Base-by-base conservation (phyloP, 2,888 invertebrate species). In the Apocheima hispidaria region DNA sequence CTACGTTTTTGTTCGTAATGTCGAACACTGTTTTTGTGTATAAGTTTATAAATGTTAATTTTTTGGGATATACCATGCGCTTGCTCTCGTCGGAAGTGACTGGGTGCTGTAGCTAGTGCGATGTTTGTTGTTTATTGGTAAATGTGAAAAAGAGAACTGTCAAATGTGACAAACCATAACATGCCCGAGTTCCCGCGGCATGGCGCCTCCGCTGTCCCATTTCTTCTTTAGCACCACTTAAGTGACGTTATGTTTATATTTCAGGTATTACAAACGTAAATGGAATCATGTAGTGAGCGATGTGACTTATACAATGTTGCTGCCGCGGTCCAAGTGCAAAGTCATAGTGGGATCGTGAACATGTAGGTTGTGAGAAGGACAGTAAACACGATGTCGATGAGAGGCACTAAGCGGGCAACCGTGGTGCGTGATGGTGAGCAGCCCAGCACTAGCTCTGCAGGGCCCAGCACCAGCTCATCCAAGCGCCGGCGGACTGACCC, bases 241-340 rank as follows among this genome's bases (percentile, higher is more conserved):
- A 33, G n/a, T 20, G 1, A 10, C 10, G 43, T 44, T 61, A 65
- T 69, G 26, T 59, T 86, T 88, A 53, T 28, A 14, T 69, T 69
- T 23, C 88, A 92, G 92, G 92, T 86, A 75, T 76, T 73, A 74
- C 70, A 78, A 75, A 78, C 74, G 78, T 77, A 81, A 87, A 86
- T 88, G 86, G 78, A 84, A 86, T 75, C 84, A 88, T 90, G 87
- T 89, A 86, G 88, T 87, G 79, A 86, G 85, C 75, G 84, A 87
- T 88, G 89, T 90, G 85, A 91, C 89, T 83, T 90, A 90, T 84
- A 92, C 90, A 66, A 92, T 91, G 91, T 81, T 92, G 75, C 83
- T 92, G 66, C 90, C 91, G 59, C 90, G 90, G 72, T 92, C 90
- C 71, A 92, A 91, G 90, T 91, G 90, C 82, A 91, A 90, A 89